Base-by-base conservation (phyloP, 2,888 invertebrate species). In the Toxonevra muliebris region DNA sequence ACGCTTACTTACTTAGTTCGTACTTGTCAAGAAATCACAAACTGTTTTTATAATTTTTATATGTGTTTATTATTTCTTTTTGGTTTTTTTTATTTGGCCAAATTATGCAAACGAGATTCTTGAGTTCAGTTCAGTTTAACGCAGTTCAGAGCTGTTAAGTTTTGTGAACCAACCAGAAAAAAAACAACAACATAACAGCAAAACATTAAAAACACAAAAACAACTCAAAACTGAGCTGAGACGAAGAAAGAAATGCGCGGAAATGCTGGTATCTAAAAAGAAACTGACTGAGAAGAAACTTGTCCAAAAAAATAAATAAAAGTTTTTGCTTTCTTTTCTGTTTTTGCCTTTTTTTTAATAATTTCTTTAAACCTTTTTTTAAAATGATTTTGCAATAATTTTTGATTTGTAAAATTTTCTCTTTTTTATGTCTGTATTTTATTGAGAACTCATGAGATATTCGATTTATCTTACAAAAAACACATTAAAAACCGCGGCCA, bases 101-200 rank as follows among this genome's bases (percentile, higher is more conserved):
- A 48, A 5, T 5, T 48, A 48, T 48, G 48, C 48, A 48, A 48
- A 48, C 48, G 48, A 48, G 48, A 48, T 48, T 48, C 48, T 48
- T 48, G 1, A 15, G 48, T 15, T 15, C 5, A 13, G 48, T 5
- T 48, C 7, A n/a, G 48, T 48, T 15, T 48, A n/a, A 5, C 11
- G 30, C 30, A 7, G 30, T 30, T 30, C 30, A 7, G 30, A 4
- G 30, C 30, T 30, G 30, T 30, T 30, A 2, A 30, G 30, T 30
- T 30, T 30, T 30, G n/a, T 7, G 30, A 30, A 7, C 30, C 30
- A 30, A 30, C 30, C 2, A 30, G 30, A 30, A 30, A 30, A n/a
- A 30, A 4, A 30, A 30, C 30, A 30, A 30, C 30, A 13, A 15
- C 48, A 15, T 45, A 45, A 45, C 13, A 45, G 13, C 11, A 45